Conservation (phyloP, 2,888 invertebrate species). For the Thecocarcelia acutangulata region DNA sequence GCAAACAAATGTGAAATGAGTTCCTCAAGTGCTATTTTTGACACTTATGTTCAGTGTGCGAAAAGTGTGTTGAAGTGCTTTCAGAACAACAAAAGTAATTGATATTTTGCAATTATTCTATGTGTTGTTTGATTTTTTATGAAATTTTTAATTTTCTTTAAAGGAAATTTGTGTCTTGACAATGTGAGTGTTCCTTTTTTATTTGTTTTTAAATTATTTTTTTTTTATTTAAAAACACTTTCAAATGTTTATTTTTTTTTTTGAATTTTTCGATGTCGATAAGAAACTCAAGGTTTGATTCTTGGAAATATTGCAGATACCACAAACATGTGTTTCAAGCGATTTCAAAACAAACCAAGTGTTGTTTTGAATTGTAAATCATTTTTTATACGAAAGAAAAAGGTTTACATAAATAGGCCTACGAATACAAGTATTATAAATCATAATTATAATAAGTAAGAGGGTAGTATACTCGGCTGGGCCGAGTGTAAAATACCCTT, state of each 20-base stretch:
- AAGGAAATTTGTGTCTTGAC: constrained; percentile 13
- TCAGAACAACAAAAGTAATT: background rate
- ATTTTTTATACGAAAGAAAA: no score
- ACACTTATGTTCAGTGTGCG: constrained; percentile 36
- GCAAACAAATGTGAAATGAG: constrained; percentile 4
- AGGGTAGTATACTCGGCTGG: no score
- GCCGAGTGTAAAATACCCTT: no score
- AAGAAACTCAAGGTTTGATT: constrained; percentile 61
- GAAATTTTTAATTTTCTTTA: background rate
- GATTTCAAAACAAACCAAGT: background rate
- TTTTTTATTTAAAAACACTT: background rate
- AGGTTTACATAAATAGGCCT: no score
- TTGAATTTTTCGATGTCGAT: constrained; percentile 36
- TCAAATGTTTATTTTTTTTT: background rate
- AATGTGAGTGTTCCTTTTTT: constrained; percentile 52
- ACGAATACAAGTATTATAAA: no score
- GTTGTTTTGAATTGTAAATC: background rate
- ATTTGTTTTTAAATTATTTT: constrained; percentile 1
- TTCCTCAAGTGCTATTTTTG: constrained; percentile 49
- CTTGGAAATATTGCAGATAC: constrained; percentile 6
- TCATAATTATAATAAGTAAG: no score
- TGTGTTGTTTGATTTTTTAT: constrained; percentile 3
- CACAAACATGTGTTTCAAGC: constrained; percentile 28
- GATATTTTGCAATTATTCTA: constrained; percentile 25
- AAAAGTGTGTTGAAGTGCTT: constrained; percentile 18